Conservation (phyloP, 2,113 vertebrate species). For the Aptenodytes forsteri region DNA sequence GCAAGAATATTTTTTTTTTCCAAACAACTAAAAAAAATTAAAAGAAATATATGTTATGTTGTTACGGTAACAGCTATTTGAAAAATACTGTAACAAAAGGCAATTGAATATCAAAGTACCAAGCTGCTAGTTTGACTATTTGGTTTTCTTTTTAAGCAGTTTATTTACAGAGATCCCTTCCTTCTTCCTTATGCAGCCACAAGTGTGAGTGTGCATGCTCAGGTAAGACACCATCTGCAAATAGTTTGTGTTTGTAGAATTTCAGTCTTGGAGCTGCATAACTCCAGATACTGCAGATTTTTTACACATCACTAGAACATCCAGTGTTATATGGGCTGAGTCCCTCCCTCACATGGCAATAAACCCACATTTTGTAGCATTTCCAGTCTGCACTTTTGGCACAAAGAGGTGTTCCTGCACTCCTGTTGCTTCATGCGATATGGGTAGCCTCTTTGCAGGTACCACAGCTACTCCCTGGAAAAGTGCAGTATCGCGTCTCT, state of each 20-base stretch:
- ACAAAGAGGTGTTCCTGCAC: background rate
- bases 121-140: slow-evolving; percentile 68
- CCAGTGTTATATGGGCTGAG: background rate
- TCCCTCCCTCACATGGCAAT: background rate
- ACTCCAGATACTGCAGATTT: background rate
- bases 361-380: background rate
- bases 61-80: slow-evolving; percentile 78
- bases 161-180: slow-evolving; percentile 52
- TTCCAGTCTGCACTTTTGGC: background rate
- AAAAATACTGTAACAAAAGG: slow-evolving; percentile 75
- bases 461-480: background rate
- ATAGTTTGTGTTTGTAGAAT: background rate
- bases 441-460: background rate
- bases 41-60: slow-evolving; percentile 72
- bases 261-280: background rate
- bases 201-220: background rate
- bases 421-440: background rate
- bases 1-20: slow-evolving; percentile 60
- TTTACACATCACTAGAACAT: background rate
- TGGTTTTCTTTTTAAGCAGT: slow-evolving; percentile 57
- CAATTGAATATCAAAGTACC: slow-evolving; percentile 68
- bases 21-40: slow-evolving; percentile 59
- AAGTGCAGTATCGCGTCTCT: rapidly evolving
- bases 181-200: background rate
- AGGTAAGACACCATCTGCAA: background rate